Conservation (phyloP, 2,888 invertebrate species). For the Sceliomorpha sp. region DNA sequence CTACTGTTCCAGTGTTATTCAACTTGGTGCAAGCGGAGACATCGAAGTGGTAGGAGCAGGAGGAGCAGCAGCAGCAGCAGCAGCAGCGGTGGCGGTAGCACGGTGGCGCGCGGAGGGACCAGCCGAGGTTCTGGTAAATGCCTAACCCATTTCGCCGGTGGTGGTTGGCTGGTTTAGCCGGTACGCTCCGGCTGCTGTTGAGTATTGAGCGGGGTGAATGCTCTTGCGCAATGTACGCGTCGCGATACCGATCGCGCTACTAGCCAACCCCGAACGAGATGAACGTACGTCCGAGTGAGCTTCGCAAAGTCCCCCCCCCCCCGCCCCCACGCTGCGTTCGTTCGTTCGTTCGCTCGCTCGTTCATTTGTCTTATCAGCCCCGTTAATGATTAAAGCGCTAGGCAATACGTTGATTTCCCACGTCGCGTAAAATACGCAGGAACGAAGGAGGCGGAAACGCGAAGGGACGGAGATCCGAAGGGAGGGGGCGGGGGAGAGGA, state of each 20-base stretch:
- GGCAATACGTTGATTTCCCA: constrained; percentile 28
- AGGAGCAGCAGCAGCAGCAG: too few relatives aligned
- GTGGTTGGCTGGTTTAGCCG: constrained; percentile 59
- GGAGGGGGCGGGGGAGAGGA: too few relatives aligned
- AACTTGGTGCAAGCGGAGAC: too few relatives aligned
- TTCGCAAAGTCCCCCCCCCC: constrained; percentile 12
- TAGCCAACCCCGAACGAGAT: constrained; percentile 60
- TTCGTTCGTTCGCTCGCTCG: background rate
- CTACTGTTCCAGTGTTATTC: too few relatives aligned
- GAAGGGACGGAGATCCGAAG: too few relatives aligned
- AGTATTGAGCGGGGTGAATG: constrained; percentile 79
- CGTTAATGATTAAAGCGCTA: constrained; percentile 34
- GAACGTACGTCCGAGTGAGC: constrained; percentile 54
- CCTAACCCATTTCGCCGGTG: constrained; percentile 67
- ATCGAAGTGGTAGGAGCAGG: too few relatives aligned
- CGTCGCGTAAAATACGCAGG: background rate
- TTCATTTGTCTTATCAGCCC: constrained; percentile 38
- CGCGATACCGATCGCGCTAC: constrained; percentile 56
- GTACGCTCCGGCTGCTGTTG: constrained; percentile 57
- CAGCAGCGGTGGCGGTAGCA: too few relatives aligned
- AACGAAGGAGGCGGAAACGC: background rate
- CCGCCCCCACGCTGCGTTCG: too few relatives aligned
- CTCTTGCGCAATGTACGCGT: constrained; percentile 77
- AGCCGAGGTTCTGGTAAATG: constrained; percentile 29
- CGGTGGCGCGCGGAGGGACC: too few relatives aligned